These are phyloP conservation scores for Protobothrops mucrosquamatus DNA, from an alignment of 2,113 vertebrate genomes.

Conservation along the genomic window DNA sequence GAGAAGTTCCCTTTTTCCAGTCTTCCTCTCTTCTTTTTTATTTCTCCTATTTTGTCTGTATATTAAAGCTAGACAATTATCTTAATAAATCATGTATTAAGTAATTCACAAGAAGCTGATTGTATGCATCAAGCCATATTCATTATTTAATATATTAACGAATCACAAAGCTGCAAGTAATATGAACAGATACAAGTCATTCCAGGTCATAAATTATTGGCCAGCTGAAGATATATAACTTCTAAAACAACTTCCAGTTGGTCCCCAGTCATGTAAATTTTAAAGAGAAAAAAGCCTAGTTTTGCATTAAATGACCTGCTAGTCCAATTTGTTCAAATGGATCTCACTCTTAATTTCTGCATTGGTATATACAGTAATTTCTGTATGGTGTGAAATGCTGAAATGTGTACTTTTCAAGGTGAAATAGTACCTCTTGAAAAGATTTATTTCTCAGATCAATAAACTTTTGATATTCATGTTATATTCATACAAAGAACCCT, in stretches of 20 bases:
- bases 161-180: background rate
- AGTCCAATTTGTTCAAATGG: background rate
- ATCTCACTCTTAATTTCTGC: background rate
- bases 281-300: background rate
- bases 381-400: background rate
- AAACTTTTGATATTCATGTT: conserved; percentile 19
- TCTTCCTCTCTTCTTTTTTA: background rate
- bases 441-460: conserved; percentile 23
- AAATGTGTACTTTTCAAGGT: conserved; percentile 31
- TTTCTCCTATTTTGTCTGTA: background rate
- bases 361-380: conserved; percentile 32
- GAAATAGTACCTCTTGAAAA: conserved; percentile 4
- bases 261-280: background rate
- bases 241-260: background rate
- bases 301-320: conserved; percentile 7
- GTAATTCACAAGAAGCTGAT: background rate
- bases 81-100: background rate
- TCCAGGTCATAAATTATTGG: background rate
- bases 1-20: background rate
- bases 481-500: conserved; percentile 11
- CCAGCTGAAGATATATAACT: background rate
- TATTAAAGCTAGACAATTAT: background rate
- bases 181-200: background rate
- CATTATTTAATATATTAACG: background rate
- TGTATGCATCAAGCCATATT: background rate